phyloP scores from a whole-genome alignment of 2,797 vertebrate genomes.

The Semotilus atromaculatus region DNA sequence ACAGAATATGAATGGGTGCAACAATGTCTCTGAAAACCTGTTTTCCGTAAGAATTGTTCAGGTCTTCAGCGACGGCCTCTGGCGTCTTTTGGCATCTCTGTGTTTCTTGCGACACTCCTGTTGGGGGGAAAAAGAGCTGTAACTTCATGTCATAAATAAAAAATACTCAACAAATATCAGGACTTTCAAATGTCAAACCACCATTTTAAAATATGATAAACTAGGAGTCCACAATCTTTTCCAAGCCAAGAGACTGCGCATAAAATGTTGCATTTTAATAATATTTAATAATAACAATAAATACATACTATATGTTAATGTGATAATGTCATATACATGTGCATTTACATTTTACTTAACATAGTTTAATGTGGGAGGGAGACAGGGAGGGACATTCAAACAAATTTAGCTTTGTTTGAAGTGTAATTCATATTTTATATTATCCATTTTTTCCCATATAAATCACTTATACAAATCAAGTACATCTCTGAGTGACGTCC shows the following conservation, averaged over 20 bases:
- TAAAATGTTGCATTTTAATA: background rate
- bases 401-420: background rate
- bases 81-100: constrained; percentile 74
- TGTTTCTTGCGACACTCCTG: constrained; percentile 76
- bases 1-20: background rate
- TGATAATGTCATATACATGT: background rate
- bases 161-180: background rate
- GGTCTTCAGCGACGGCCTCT: constrained; percentile 64
- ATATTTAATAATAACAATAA: background rate
- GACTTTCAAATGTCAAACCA: background rate
- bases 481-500: constrained; percentile 72
- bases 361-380: too few species aligned
- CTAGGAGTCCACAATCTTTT: too few species aligned
- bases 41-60: constrained; percentile 35
- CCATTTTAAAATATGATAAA: background rate
- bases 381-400: too few species aligned
- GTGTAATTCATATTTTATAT: background rate
- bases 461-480: background rate
- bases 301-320: background rate
- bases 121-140: background rate
- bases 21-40: background rate
- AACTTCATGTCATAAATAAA: background rate
- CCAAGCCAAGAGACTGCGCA: background rate
- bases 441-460: background rate
- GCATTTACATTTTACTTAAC: background rate